phyloP scores from a whole-genome alignment of 2,113 vertebrate genomes.

The Dromaius novaehollandiae region DNA sequence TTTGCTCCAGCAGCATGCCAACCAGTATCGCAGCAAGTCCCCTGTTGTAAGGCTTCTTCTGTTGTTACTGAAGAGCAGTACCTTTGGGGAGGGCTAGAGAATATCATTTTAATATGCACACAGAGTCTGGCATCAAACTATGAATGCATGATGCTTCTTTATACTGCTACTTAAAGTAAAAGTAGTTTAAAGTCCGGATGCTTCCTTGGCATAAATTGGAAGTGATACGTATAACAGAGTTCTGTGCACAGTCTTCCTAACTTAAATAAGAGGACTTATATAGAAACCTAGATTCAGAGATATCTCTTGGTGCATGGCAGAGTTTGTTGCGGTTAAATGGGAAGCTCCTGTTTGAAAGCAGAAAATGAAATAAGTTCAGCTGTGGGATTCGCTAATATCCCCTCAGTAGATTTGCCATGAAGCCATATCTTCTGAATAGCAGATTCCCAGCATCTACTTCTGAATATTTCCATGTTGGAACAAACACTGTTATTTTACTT shows the following conservation, averaged over 20 bases:
- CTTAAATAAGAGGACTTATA: not conserved
- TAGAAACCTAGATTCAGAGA: not conserved
- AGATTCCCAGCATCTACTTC: not conserved
- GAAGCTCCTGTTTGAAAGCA: not conserved
- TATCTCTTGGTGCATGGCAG: not conserved
- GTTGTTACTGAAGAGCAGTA: not conserved
- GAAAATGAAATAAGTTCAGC: not conserved
- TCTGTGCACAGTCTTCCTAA: not conserved
- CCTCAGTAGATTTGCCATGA: not conserved
- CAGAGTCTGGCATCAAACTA: not conserved
- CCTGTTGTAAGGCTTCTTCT: constrained; percentile 85
- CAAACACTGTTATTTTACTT: not conserved
- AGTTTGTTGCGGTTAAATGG: not conserved
- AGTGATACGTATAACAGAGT: not conserved
- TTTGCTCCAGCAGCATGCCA: constrained; percentile 92
- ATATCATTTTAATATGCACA: not conserved
- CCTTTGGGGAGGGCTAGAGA: not conserved
- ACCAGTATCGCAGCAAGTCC: constrained; percentile 92
- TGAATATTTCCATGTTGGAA: not conserved
- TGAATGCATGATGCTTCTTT: constrained; percentile 12
- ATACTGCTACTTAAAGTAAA: not conserved
- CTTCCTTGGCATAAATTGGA: not conserved
- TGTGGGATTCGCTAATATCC: not conserved
- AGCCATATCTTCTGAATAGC: not conserved
- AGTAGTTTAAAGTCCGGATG: not conserved